Evolutionary conservation across 1,140 invertebrate genomes (phyloP), one percentile per base, ranked within the genome.

Genomic region (Protaetia brevitarsis): DNA sequence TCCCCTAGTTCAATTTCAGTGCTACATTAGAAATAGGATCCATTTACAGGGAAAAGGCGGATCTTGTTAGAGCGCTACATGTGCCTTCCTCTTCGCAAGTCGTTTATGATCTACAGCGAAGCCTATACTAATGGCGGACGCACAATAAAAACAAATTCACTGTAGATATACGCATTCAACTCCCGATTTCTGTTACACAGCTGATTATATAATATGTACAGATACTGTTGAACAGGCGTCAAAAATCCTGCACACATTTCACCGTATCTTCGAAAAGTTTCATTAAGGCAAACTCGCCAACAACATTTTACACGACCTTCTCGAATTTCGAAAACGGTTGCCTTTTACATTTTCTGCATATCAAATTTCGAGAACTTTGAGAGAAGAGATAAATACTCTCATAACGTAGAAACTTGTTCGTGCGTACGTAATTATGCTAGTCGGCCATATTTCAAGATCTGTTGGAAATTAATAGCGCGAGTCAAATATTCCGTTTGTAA

Each of bases 281-380:
- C 13, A 45, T 45, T 45, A 19, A 45, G 41, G 16, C n/a, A n/a
- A n/a, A 16, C 37, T 41, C 8, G 37, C 13, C 7, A 41, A 13
- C 37, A 13, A 13, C n/a, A 13, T 13, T 41, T 11, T 41, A 19
- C 41, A 19, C 13, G 41, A 19, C 41, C 41, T 45, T 45, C 41
- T 45, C 41, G 41, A 45, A 45, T 1, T 19, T 45, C 41, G 2
- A 45, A 45, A 23, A 21, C n/a, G 41, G 8, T 45, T 45, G 19
- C 13, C 41, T 45, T 45, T 45, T 45, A 45, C 41, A n/a, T 45
- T 45, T 45, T 45, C 23, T 45, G 41, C 41, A 45, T 45, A 45
- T 45, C 41, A 19, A 45, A 45, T 45, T 45, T 45, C 41, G 10
- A 45, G 23, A 13, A n/a, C n/a, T n/a, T n/a, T 4, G 41, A 13